These are phyloP conservation scores for Cygnus olor DNA, from an alignment of 2,797 vertebrate species.

Conservation along the genomic window DNA sequence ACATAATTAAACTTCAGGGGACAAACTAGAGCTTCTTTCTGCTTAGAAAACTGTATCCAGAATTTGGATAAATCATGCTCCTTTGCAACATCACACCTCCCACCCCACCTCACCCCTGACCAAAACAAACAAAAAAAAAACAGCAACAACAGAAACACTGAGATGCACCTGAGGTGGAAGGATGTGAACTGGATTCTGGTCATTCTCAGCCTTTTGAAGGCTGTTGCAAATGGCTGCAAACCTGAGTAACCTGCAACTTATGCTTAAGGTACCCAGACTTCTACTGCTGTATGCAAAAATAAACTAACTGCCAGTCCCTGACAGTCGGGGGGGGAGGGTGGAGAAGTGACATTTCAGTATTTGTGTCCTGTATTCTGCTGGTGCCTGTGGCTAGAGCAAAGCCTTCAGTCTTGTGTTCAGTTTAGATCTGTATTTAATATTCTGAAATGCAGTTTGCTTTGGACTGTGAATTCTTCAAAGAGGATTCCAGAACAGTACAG, in stretches of 20 bases:
- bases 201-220: neutral
- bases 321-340: neutral
- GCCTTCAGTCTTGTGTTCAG: neutral
- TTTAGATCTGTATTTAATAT: conserved; percentile 24
- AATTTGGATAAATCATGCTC: neutral
- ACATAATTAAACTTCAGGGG: neutral
- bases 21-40: neutral
- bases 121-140: neutral
- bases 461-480: conserved; percentile 93
- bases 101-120: neutral
- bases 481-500: conserved; percentile 81
- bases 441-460: conserved; percentile 86
- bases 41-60: neutral
- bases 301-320: neutral
- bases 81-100: neutral
- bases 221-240: neutral
- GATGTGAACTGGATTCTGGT: neutral
- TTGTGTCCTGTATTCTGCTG: neutral
- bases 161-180: neutral
- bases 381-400: neutral
- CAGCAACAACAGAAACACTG: no score
- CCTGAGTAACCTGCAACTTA: neutral
- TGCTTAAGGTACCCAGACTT: neutral
- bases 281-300: neutral
- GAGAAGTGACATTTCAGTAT: neutral